A percentile compares a stretch with the other conserved stretches of the same genome.
Evolutionary conservation across 2,113 vertebrate species (phyloP).

Genomic region (Myrmecobius fasciatus): DNA sequence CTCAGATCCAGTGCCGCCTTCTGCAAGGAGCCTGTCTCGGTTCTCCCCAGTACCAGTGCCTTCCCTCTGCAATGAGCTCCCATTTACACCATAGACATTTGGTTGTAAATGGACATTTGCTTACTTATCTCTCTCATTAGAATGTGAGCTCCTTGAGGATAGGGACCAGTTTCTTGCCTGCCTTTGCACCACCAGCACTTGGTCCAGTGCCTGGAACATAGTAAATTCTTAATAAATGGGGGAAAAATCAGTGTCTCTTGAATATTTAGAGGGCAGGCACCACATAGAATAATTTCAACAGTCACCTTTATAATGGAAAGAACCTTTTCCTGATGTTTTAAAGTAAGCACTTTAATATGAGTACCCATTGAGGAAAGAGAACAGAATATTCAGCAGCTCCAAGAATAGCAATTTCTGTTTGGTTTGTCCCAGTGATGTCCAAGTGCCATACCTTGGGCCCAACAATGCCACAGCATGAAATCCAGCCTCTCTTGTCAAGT

Average conservation of each 20-base stretch:
- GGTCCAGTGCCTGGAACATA: neutral
- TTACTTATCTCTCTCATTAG: neutral
- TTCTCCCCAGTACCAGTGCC: neutral
- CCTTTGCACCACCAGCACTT: neutral
- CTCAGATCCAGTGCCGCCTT: too few species aligned
- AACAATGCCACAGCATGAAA: neutral
- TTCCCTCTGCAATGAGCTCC: neutral
- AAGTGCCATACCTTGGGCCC: neutral
- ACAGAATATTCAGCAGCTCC: neutral
- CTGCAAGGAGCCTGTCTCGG: neutral
- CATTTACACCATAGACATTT: neutral
- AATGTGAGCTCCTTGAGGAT: neutral
- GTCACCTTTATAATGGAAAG: conserved; percentile 12
- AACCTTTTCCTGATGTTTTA: neutral
- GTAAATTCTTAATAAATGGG: neutral
- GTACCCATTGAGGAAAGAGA: conserved; percentile 43
- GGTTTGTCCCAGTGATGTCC: neutral
- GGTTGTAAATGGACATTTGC: neutral
- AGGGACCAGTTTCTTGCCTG: neutral
- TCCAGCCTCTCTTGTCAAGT: neutral
- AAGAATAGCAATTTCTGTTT: conserved; percentile 18
- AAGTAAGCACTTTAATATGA: conserved; percentile 1
- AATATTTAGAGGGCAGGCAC: neutral
- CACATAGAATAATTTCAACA: conserved; percentile 28
- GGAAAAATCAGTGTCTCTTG: neutral